Percentiles rank a stretch among this genome's conserved stretches.
Evolutionary conservation across 2,888 invertebrate genomes (phyloP).

Genomic region (Chloroclystis v-ata): DNA sequence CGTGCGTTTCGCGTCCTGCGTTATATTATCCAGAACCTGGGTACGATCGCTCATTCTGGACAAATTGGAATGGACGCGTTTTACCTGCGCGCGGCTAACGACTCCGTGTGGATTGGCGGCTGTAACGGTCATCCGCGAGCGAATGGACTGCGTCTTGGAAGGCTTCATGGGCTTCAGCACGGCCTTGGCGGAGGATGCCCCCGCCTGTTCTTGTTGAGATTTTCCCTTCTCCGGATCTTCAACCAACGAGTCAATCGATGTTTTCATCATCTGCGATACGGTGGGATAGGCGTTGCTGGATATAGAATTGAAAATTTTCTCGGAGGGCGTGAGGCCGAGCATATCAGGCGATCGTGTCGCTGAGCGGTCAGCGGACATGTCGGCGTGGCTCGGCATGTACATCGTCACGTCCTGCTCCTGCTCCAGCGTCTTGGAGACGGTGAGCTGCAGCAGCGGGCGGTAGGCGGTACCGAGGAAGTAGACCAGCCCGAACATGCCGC

Average conservation of each 20-base stretch:
- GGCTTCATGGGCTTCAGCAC: neutral
- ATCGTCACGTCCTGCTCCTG: neutral
- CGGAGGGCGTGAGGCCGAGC: neutral
- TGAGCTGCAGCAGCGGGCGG: neutral
- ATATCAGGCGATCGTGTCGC: too few relatives aligned
- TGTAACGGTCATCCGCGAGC: neutral
- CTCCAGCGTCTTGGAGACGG: neutral
- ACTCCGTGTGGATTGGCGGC: neutral
- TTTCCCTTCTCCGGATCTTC: neutral
- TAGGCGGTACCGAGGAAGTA: neutral
- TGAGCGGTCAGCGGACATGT: neutral
- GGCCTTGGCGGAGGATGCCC: neutral
- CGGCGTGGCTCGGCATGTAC: neutral
- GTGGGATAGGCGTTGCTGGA: neutral
- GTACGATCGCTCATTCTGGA: neutral
- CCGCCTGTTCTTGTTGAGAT: too few relatives aligned
- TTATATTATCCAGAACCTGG: too few relatives aligned
- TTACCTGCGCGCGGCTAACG: neutral
- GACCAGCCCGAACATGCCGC: slow-evolving; percentile 1
- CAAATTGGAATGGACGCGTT: neutral
- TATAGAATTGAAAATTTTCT: neutral
- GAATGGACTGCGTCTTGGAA: neutral
- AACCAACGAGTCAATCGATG: neutral
- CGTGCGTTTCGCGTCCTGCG: too few relatives aligned
- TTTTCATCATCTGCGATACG: neutral